Percentiles rank a stretch among this genome's conserved stretches.
These are phyloP conservation scores for Micromys minutus DNA, from an alignment of 2,113 vertebrate species.

Conservation along the genomic window DNA sequence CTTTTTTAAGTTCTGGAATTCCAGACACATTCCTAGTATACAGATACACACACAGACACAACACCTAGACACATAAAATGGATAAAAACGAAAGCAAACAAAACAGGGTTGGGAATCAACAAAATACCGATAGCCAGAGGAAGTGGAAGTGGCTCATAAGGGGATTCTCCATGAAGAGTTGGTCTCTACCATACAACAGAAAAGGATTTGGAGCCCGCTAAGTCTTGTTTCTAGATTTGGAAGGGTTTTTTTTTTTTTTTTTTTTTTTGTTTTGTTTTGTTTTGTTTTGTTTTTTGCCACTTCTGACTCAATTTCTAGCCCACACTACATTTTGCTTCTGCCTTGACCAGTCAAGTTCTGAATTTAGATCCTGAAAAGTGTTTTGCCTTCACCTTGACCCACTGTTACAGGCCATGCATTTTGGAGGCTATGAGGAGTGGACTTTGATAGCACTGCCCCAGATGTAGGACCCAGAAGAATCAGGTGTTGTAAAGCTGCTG, in stretches of 20 bases:
- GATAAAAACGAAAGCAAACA: neutral
- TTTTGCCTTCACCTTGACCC: neutral
- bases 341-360: neutral
- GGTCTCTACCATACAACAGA: neutral
- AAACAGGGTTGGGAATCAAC: slow-evolving; percentile 12
- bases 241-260: too few relatives aligned
- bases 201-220: neutral
- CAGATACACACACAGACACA: neutral
- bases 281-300: neutral
- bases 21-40: neutral
- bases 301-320: neutral
- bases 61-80: neutral
- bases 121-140: neutral
- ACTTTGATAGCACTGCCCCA: neutral
- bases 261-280: too few relatives aligned
- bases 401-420: neutral
- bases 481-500: neutral
- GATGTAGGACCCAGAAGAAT: neutral
- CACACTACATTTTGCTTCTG: neutral
- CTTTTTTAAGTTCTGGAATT: neutral
- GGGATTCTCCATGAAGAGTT: neutral
- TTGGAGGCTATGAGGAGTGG: neutral
- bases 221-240: neutral
- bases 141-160: neutral
- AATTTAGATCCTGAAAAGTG: neutral